Percentiles rank a stretch among this genome's conserved stretches.
Conservation (phyloP, 2,888 invertebrate genomes). For the Pyrgus malvae region DNA sequence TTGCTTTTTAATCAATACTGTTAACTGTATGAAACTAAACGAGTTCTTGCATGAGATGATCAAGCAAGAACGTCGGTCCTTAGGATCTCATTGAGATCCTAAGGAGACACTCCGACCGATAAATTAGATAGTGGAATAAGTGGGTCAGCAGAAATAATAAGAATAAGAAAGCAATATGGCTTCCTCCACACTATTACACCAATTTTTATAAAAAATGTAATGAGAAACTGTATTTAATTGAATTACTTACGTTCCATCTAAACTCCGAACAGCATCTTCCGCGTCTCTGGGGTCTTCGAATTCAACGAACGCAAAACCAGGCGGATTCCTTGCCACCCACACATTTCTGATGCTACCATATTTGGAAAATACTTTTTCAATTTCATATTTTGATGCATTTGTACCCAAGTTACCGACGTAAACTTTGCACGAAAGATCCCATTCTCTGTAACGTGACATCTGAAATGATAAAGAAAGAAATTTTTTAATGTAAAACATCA, state of each 20-base stretch:
- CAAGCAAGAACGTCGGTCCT: no score
- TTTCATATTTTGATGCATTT: constrained; percentile 94
- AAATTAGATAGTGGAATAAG: no score
- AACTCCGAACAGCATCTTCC: constrained; percentile 90
- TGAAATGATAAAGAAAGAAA: constrained; percentile 44
- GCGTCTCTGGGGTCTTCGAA: constrained; percentile 94
- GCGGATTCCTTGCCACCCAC: constrained; percentile 96
- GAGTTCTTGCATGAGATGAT: no score
- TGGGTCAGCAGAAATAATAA: no score
- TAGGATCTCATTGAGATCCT: no score
- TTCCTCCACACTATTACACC: no score
- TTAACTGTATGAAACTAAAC: no score
- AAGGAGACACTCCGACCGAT: no score
- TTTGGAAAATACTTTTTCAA: constrained; percentile 93
- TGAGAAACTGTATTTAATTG: neutral
- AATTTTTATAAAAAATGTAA: no score
- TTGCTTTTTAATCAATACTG: no score
- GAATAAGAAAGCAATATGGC: neutral
- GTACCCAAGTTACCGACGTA: constrained; percentile 96
- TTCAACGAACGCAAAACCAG: constrained; percentile 95
- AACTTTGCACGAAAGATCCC: constrained; percentile 94
- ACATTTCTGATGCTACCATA: constrained; percentile 95
- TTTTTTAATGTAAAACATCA: neutral
- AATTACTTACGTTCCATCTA: constrained; percentile 86
- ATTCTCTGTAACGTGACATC: constrained; percentile 89